Base-by-base conservation (phyloP, 2,797 vertebrate genomes). In the Gallinago stenura region DNA sequence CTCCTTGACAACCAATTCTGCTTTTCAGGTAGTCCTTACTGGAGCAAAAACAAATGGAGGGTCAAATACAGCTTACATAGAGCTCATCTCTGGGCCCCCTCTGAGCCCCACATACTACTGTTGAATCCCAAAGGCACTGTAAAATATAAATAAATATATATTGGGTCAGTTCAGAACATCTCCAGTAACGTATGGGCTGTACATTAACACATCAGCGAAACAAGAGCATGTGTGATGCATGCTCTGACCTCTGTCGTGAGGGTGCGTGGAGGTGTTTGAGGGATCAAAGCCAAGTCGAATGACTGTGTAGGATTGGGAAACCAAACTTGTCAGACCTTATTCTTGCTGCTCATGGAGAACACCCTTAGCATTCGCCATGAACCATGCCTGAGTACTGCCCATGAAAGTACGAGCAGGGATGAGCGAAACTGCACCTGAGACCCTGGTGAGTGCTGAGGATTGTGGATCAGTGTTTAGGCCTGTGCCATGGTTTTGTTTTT, bases 231-330 rank as follows among this genome's bases (percentile, higher is more conserved):
- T 2, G 4, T 82, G 71, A n/a, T 37, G 15, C 12, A 15, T 35
- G 45, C 7, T 22, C 25, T 60, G 53, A 41, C 48, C 25, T 60
- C 15, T 50, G 31, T 35, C 8, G 8, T 25, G 24, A 85, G 3
- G 15, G 8, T 4, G 1, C 0, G 0, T 22, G 45, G 22, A 61
- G 26, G 7, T 57, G 31, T 57, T 61, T 28, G 64, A 65, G 7
- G 45, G 9, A 21, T 54, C 33, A 61, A 53, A 73, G 13, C 8
- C 53, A 62, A 57, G 25, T 24, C 43, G 20, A 71, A 45, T 53
- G 17, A 68, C 81, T 33, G 4, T 48, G 64, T 19, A 57, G 41
- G 14, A 69, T 2, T 46, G 4, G 31, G 15, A 16, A 89, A 79
- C 37, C n/a, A 84, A 54, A 65, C 15, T 57, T 15, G 4, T n/a